A percentile compares a stretch with the other conserved stretches of the same genome.
phyloP scores from a whole-genome alignment of 2,113 vertebrate genomes.

The Oxyruncus cristatus region DNA sequence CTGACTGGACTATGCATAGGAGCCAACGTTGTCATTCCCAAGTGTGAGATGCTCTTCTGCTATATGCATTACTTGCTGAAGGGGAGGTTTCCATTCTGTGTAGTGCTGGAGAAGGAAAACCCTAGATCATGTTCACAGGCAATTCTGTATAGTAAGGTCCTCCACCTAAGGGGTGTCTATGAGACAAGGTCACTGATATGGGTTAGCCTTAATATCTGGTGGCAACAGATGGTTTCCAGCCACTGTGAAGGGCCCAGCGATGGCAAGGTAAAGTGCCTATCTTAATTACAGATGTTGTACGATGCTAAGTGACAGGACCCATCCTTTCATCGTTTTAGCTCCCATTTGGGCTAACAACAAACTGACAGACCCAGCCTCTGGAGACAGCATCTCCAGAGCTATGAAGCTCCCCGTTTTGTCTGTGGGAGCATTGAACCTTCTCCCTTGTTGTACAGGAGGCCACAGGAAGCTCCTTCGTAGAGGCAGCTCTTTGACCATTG shows the following conservation, averaged over 20 bases:
- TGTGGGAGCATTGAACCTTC: background rate
- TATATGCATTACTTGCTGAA: background rate
- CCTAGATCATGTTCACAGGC: background rate
- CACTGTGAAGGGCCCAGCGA: background rate
- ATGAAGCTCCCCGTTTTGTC: background rate
- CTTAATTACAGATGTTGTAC: background rate
- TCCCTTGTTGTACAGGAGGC: background rate
- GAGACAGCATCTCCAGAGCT: background rate
- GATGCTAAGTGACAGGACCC: background rate
- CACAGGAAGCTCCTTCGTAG: background rate
- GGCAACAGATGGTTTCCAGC: background rate
- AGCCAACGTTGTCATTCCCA: conserved; percentile 65
- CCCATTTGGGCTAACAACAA: background rate
- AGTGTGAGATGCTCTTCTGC: conserved; percentile 55
- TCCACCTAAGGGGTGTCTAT: background rate
- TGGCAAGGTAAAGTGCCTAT: background rate
- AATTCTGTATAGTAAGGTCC: background rate
- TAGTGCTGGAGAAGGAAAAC: background rate
- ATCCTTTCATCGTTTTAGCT: background rate
- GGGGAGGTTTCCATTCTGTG: background rate
- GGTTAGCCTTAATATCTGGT: background rate
- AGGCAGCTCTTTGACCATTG: background rate
- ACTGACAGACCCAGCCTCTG: background rate
- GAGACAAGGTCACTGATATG: background rate
- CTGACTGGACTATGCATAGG: conserved; percentile 71